Conservation (phyloP, 2,113 vertebrate species). For the Microtus richardsoni region DNA sequence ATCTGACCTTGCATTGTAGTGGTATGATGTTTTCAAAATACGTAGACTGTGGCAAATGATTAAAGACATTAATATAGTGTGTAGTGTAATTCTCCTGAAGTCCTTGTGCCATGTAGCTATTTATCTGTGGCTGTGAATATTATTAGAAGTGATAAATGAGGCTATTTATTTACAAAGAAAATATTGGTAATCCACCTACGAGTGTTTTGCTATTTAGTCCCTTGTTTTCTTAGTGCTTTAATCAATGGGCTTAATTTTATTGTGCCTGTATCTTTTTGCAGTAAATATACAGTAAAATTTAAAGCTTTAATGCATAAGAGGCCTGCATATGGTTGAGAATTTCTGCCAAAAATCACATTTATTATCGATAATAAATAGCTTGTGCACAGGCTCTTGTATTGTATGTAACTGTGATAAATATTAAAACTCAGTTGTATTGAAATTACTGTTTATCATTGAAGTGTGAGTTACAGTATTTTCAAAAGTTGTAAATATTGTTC, state of each 20-base stretch:
- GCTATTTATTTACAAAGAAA: conserved; percentile 84
- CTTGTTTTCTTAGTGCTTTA: conserved; percentile 56
- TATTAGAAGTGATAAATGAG: conserved; percentile 85
- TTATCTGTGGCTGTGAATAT: conserved; percentile 94
- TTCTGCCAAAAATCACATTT: conserved; percentile 61
- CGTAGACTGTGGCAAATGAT: conserved; percentile 90
- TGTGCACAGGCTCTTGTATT: conserved; percentile 53
- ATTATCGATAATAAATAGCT: conserved; percentile 51
- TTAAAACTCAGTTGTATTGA: conserved; percentile 46
- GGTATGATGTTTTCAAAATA: conserved; percentile 90
- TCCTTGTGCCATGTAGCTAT: conserved; percentile 91
- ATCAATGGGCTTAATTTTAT: conserved; percentile 49
- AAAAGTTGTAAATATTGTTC: conserved; percentile 44
- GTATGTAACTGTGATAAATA: conserved; percentile 58
- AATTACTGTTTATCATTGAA: conserved; percentile 39
- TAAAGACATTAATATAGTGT: conserved; percentile 93
- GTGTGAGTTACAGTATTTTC: conserved; percentile 56
- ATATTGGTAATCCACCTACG: conserved; percentile 87
- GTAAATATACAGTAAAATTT: conserved; percentile 54
- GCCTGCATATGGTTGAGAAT: conserved; percentile 35
- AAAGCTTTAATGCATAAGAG: conserved; percentile 58
- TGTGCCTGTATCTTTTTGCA: conserved; percentile 61
- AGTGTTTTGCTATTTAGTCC: conserved; percentile 59
- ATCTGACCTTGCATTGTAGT: conserved; percentile 94
- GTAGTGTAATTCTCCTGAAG: conserved; percentile 95